phyloP scores from a whole-genome alignment of 2,797 vertebrate species.

The Balearica regulorum region DNA sequence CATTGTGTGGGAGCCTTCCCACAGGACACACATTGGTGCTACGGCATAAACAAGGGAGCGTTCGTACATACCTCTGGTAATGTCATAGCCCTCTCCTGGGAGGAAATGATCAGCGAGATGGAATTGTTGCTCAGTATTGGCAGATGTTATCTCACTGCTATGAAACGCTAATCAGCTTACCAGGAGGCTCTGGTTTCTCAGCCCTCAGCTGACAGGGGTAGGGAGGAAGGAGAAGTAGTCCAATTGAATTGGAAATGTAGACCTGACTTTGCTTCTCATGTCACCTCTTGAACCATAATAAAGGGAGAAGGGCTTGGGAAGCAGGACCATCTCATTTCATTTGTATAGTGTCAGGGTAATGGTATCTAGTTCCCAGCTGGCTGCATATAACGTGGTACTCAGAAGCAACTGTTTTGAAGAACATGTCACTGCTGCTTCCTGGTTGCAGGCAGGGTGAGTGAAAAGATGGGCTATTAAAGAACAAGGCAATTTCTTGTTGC shows the following conservation, averaged over 20 bases:
- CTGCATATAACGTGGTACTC: neutral
- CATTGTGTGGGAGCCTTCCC: neutral
- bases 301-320: constrained; percentile 11
- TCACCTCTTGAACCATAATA: neutral
- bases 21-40: neutral
- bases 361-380: neutral
- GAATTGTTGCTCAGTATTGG: constrained; percentile 53
- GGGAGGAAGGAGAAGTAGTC: constrained; percentile 12
- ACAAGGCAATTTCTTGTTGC: neutral
- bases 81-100: constrained; percentile 30
- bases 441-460: neutral
- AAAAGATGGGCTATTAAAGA: neutral
- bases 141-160: constrained; percentile 52
- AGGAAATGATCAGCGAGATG: neutral
- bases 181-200: constrained; percentile 58
- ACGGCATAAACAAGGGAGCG: fast-evolving
- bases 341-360: neutral
- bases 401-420: neutral
- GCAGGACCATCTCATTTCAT: neutral
- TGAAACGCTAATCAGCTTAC: constrained; percentile 37
- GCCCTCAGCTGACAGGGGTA: neutral
- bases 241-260: constrained; percentile 55
- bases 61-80: neutral
- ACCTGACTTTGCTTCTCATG: neutral
- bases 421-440: neutral